These are phyloP conservation scores for Chionomys nivalis DNA, from an alignment of 2,113 vertebrate genomes.

Conservation along the genomic window DNA sequence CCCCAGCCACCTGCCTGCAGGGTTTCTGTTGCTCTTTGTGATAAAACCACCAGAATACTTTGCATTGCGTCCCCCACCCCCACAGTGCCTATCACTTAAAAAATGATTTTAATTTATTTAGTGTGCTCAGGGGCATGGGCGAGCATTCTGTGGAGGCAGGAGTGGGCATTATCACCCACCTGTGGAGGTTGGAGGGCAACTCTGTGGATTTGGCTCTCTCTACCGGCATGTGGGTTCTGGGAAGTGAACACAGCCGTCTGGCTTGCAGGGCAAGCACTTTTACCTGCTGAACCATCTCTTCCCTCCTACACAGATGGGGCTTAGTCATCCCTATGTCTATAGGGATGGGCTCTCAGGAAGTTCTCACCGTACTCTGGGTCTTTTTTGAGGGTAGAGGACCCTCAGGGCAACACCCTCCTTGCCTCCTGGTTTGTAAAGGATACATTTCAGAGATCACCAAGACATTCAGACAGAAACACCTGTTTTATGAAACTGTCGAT, in stretches of 20 bases:
- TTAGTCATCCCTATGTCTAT: background rate
- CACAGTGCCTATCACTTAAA: accelerated
- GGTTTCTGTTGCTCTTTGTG: background rate
- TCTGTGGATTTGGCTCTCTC: background rate
- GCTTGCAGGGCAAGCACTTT: background rate
- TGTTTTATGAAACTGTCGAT: constrained; percentile 73
- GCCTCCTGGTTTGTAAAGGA: constrained; percentile 66
- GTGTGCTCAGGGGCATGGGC: background rate
- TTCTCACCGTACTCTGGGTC: background rate
- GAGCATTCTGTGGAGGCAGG: background rate
- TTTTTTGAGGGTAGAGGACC: background rate
- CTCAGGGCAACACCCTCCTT: background rate
- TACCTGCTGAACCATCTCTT: background rate
- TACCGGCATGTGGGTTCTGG: background rate
- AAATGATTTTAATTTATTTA: background rate
- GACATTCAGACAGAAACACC: constrained; percentile 55
- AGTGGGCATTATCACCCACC: background rate
- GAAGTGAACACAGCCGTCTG: background rate
- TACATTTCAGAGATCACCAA: constrained; percentile 67
- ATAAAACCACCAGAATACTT: background rate
- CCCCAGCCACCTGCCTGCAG: accelerated
- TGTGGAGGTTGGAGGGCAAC: background rate
- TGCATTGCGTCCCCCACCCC: no score
- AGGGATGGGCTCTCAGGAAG: background rate
- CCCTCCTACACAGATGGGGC: background rate